These are phyloP conservation scores for Drosophila littoralis DNA, from an alignment of 1,140 invertebrate genomes.

Conservation along the genomic window DNA sequence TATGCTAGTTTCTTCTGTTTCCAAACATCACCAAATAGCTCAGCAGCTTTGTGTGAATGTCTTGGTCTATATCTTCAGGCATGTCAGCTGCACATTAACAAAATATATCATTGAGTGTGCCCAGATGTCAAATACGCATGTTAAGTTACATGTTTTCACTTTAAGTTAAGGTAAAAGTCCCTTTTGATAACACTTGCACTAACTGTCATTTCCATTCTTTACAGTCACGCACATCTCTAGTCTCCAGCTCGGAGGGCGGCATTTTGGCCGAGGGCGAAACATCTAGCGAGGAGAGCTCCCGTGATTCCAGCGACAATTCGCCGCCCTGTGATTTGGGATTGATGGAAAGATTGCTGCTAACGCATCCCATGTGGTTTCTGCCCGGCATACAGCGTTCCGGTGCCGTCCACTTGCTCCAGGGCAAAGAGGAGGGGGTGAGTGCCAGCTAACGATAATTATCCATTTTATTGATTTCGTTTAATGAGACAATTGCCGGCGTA, in stretches of 20 bases:
- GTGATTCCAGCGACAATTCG: constrained; percentile 76
- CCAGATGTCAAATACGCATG: too few species aligned
- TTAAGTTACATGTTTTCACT: too few species aligned
- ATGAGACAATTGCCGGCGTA: constrained; percentile 66
- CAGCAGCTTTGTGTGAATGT: too few species aligned
- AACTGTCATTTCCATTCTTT: constrained; percentile 25
- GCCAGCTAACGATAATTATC: constrained; percentile 55
- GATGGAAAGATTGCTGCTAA: constrained; percentile 93
- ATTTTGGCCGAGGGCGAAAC: constrained; percentile 84
- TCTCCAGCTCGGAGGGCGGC: constrained; percentile 84
- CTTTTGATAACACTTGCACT: too few species aligned
- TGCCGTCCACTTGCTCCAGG: constrained; percentile 95
- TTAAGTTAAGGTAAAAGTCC: too few species aligned
- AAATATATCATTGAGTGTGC: too few species aligned
- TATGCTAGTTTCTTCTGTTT: too few species aligned
- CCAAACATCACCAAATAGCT: too few species aligned
- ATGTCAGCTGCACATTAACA: too few species aligned
- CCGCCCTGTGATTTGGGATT: constrained; percentile 92
- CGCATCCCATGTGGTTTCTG: constrained; percentile 97
- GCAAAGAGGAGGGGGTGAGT: constrained; percentile 95
- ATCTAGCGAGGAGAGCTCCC: constrained; percentile 81
- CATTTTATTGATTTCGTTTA: constrained; percentile 70
- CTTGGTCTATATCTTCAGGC: too few species aligned
- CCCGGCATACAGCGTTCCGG: constrained; percentile 96
- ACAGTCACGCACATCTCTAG: constrained; percentile 83